Evolutionary conservation across 2,888 invertebrate species (phyloP).

Genomic region (Caenorhabditis panamensis): DNA sequence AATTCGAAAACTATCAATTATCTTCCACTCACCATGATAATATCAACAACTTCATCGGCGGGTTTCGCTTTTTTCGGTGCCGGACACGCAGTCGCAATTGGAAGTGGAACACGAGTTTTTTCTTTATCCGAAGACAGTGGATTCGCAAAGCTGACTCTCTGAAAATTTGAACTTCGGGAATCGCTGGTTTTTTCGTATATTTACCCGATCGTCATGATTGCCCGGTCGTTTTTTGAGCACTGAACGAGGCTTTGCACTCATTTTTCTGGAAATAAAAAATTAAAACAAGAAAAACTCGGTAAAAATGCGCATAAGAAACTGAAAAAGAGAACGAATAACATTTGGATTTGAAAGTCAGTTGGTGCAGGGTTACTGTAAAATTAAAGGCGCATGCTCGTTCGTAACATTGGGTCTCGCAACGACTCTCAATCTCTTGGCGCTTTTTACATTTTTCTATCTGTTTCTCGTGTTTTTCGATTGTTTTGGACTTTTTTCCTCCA

Average conservation of each 20-base stretch:
- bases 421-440: no score
- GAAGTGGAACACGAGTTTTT: background rate
- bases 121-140: conserved; percentile 6
- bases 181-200: background rate
- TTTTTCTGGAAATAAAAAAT: conserved; percentile 10
- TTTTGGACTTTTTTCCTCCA: no score
- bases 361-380: no score
- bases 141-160: conserved; percentile 13
- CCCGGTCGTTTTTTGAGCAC: conserved; percentile 36
- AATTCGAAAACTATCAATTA: background rate
- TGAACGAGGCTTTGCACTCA: conserved; percentile 48
- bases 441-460: no score
- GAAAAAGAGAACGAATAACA: no score
- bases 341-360: no score
- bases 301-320: no score
- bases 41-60: conserved; percentile 3
- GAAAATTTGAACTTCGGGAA: conserved; percentile 3
- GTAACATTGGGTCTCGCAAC: no score
- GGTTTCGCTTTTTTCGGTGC: conserved; percentile 6
- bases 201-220: conserved; percentile 31
- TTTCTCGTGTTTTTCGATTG: no score
- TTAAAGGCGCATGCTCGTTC: no score
- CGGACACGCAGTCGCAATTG: background rate
- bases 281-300: background rate
- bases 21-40: conserved; percentile 6